phyloP scores from a whole-genome alignment of 2,888 invertebrate species.

The Linhomoeus sp. region DNA sequence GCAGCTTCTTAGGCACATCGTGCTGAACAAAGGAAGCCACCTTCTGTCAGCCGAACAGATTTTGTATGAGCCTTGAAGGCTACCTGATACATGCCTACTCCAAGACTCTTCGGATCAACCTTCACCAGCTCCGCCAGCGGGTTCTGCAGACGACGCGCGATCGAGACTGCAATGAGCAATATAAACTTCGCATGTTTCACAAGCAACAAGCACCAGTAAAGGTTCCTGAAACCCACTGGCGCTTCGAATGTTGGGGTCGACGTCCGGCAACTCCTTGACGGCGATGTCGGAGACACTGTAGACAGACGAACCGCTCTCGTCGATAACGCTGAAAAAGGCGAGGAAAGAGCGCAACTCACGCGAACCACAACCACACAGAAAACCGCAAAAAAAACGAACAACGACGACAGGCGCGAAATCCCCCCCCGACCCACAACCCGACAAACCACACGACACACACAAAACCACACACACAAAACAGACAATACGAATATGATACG shows the following conservation, averaged over 20 bases:
- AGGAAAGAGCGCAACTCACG: too few species aligned
- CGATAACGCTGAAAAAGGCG: constrained; percentile 53
- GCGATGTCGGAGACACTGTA: constrained; percentile 72
- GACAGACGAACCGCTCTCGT: constrained; percentile 73
- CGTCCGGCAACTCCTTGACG: constrained; percentile 54
- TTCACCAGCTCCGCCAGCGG: constrained; percentile 77
- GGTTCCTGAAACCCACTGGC: constrained; percentile 36
- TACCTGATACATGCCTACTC: constrained; percentile 66
- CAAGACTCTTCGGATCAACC: constrained; percentile 73
- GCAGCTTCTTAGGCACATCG: constrained; percentile 56
- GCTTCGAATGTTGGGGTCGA: constrained; percentile 62
- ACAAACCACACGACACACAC: too few species aligned
- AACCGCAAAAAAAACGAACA: background rate
- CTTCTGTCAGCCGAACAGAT: background rate
- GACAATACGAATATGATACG: too few species aligned
- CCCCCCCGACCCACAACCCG: background rate
- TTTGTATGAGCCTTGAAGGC: background rate
- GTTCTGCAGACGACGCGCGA: constrained; percentile 69
- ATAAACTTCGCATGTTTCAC: too few species aligned
- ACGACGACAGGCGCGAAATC: too few species aligned
- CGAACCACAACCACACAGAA: background rate
- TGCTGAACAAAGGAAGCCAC: constrained; percentile 41
- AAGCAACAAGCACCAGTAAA: background rate
- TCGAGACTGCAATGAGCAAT: constrained; percentile 32
- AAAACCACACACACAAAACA: background rate